Conservation (phyloP, 1,140 invertebrate genomes). For the Drosophila willistoni region DNA sequence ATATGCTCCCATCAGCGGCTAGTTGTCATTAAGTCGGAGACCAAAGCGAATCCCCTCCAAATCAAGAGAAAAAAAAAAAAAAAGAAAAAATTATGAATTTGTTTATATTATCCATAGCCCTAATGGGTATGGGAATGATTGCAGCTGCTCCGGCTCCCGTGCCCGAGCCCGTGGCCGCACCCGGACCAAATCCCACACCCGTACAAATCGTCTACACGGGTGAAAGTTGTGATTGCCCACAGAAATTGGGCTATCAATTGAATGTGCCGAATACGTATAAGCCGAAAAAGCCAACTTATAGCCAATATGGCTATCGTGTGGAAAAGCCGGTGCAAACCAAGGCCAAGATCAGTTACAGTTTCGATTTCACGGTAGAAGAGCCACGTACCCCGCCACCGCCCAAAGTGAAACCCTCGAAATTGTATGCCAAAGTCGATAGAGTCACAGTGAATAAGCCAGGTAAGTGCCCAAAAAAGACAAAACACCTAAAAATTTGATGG, state of each 20-base stretch:
- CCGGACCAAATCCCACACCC: slow-evolving; percentile 27
- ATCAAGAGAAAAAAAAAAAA: neutral
- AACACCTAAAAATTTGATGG: too few relatives aligned
- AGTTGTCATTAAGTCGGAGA: slow-evolving; percentile 57
- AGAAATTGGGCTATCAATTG: slow-evolving; percentile 65
- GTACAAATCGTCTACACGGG: slow-evolving; percentile 73
- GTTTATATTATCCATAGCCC: neutral
- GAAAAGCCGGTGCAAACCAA: slow-evolving; percentile 71
- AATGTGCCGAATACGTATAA: slow-evolving; percentile 64
- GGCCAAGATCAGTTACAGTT: slow-evolving; percentile 75
- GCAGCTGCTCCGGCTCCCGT: slow-evolving; percentile 17
- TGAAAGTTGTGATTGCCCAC: slow-evolving; percentile 69
- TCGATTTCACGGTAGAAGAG: slow-evolving; percentile 75
- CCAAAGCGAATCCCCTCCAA: slow-evolving; percentile 40
- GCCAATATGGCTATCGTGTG: slow-evolving; percentile 71
- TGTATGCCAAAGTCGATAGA: slow-evolving; percentile 73
- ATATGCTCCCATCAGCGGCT: slow-evolving; percentile 41
- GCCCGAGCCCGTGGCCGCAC: neutral
- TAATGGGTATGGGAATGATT: slow-evolving; percentile 32
- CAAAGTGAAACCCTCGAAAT: slow-evolving; percentile 54
- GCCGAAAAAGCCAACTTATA: slow-evolving; percentile 43
- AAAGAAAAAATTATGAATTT: neutral
- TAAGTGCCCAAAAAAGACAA: slow-evolving; percentile 31
- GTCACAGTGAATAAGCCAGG: slow-evolving; percentile 64
- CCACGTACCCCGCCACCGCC: slow-evolving; percentile 57